phyloP scores from a whole-genome alignment of 2,113 vertebrate genomes.

The Hyperoodon ampullatus region DNA sequence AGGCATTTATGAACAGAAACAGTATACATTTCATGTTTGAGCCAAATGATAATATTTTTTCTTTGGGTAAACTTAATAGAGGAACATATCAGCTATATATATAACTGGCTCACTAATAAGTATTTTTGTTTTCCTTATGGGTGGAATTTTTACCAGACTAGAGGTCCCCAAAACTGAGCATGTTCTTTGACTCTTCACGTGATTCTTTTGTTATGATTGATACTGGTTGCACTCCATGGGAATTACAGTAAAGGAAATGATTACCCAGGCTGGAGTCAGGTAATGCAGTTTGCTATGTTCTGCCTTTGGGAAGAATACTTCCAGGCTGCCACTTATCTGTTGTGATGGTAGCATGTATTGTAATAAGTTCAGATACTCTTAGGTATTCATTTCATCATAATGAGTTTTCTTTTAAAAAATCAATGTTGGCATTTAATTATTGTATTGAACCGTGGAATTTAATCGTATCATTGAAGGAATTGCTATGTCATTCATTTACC shows the following conservation, averaged over 20 bases:
- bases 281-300: neutral
- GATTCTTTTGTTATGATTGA: conserved; percentile 6
- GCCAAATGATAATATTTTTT: neutral
- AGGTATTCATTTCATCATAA: conserved; percentile 26
- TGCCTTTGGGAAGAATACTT: neutral
- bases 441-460: conserved; percentile 36
- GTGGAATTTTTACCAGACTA: neutral
- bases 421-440: conserved; percentile 56
- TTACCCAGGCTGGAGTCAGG: neutral
- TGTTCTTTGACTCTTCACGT: neutral
- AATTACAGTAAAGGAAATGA: neutral
- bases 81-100: neutral
- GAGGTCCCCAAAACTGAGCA: neutral
- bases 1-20: conserved; percentile 4
- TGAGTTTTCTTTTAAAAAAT: neutral
- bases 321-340: neutral
- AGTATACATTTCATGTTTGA: conserved; percentile 17
- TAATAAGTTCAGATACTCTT: conserved; percentile 10
- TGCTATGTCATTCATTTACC: conserved; percentile 8
- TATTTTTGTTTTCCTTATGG: neutral
- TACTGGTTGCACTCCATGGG: neutral
- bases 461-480: conserved; percentile 48
- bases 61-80: neutral
- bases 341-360: neutral
- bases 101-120: neutral